Percentiles rank a stretch among this genome's conserved stretches.
Conservation (phyloP, 2,113 vertebrate species). For the Cheirogaleus medius region DNA sequence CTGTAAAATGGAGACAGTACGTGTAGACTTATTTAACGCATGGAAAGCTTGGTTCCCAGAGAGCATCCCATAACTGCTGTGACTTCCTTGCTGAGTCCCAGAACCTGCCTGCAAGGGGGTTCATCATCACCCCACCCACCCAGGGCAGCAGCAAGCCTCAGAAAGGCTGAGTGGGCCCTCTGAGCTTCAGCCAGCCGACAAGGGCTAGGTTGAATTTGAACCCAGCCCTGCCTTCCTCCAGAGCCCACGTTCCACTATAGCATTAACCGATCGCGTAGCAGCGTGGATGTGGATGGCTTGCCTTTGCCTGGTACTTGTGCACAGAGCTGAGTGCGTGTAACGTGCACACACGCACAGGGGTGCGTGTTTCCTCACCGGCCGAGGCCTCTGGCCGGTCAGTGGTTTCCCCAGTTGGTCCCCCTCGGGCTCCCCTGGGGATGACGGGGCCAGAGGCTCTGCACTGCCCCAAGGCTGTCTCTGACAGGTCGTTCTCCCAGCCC, state of each 20-base stretch:
- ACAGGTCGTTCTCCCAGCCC: not conserved
- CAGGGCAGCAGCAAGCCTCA: not conserved
- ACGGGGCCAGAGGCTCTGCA: accelerated
- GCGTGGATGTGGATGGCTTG: accelerated
- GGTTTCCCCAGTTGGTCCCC: not conserved
- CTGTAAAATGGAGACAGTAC: not conserved
- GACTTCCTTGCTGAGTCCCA: not conserved
- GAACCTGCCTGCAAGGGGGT: not conserved
- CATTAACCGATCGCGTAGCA: accelerated
- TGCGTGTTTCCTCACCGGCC: not conserved
- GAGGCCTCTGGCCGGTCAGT: not conserved
- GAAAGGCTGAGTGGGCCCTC: not conserved
- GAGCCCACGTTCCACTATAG: accelerated
- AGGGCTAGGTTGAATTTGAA: not conserved
- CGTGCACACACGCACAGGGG: accelerated
- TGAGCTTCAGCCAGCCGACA: too few relatives aligned
- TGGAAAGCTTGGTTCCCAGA: accelerated
- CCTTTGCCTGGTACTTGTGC: not conserved
- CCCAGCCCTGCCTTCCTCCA: not conserved
- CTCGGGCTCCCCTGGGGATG: accelerated
- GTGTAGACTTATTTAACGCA: accelerated
- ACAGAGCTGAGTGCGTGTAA: accelerated
- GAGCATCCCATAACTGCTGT: accelerated
- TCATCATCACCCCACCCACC: accelerated
- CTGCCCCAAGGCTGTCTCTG: not conserved